Base-by-base conservation (phyloP, 2,888 invertebrate species). In the Spisula solida region DNA sequence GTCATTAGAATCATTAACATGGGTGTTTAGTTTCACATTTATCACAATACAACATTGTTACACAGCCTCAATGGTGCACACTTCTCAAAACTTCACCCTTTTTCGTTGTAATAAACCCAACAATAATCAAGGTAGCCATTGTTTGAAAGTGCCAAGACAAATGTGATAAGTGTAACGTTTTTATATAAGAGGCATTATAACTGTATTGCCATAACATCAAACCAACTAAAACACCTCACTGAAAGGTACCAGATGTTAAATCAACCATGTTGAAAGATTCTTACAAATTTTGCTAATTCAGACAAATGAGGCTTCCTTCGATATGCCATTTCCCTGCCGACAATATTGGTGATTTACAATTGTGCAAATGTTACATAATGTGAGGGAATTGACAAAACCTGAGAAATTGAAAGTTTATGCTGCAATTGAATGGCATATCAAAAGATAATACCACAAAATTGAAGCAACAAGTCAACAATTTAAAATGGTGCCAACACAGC, bases 121-220 rank as follows among this genome's bases (percentile, higher is more conserved):
- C n/a, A n/a, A 10, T 25, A 20, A 66, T 66, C 60, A 66, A 66
- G 60, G 6, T 25, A 25, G 25, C 25, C 25, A 25, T 66, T 66
- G 60, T 66, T 8, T 66, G n/a, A 18, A 25, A 25, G n/a, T 66
- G 60, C 60, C n/a, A n/a, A 66, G 25, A 66, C 60, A 66, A 66
- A 66, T 66, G 1, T 25, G 60, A 25, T 66, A n/a, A n/a, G 60
- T n/a, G n/a, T n/a, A 66, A 66, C 41, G 25, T 25, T 66, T 51
- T 66, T 25, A 66, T 66, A n/a, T 25, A 25, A 25, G 60, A 66
- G 60, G 25, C n/a, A 66, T 66, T n/a, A 66, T n/a, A 66, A 66
- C 20, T 66, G n/a, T 66, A 25, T 25, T 25, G 4, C 25, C 10
- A 66, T 66, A 20, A 66, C 60, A 66, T 66, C 60, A 66, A 66